Evolutionary conservation across 1,140 invertebrate genomes (phyloP).

Genomic region (Papilio polyxenes): DNA sequence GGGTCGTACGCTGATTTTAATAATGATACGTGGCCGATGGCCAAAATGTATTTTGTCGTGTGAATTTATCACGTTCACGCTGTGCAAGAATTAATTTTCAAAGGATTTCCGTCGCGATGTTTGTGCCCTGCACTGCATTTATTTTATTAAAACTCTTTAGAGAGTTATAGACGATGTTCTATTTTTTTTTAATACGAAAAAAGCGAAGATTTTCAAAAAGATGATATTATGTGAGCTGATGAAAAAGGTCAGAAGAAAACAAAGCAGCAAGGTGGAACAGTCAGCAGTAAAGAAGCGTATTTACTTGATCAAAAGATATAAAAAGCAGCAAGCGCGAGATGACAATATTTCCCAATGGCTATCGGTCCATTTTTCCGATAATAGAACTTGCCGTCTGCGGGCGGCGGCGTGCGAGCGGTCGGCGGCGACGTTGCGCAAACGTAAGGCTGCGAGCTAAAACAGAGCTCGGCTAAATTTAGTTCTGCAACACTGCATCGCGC

Average conservation of each 20-base stretch:
- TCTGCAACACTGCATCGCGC: conserved; percentile 75
- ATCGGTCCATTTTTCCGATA: conserved; percentile 74
- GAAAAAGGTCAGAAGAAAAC: neutral
- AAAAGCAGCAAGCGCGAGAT: conserved; percentile 36
- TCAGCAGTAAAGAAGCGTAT: conserved; percentile 7
- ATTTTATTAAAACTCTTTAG: neutral
- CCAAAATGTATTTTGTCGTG: conserved; percentile 37
- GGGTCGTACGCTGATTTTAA: conserved; percentile 28
- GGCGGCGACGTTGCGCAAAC: conserved; percentile 72
- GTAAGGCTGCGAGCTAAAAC: conserved; percentile 68
- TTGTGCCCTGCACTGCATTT: neutral
- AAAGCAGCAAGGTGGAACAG: neutral
- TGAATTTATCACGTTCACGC: conserved; percentile 29
- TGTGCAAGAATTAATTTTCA: conserved; percentile 37
- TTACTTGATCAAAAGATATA: conserved; percentile 26
- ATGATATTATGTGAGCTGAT: neutral
- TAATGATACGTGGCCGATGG: conserved; percentile 35
- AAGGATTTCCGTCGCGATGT: conserved; percentile 27
- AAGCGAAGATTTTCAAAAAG: neutral
- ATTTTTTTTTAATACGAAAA: neutral
- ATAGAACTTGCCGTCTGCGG: conserved; percentile 67
- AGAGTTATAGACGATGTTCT: neutral
- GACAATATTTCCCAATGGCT: conserved; percentile 62
- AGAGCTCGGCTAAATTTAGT: conserved; percentile 75
- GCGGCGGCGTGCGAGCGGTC: conserved; percentile 43